Evolutionary conservation across 2,888 invertebrate species (phyloP), one percentile per base, ranked within the genome.

Genomic region (Eulithis prunata): DNA sequence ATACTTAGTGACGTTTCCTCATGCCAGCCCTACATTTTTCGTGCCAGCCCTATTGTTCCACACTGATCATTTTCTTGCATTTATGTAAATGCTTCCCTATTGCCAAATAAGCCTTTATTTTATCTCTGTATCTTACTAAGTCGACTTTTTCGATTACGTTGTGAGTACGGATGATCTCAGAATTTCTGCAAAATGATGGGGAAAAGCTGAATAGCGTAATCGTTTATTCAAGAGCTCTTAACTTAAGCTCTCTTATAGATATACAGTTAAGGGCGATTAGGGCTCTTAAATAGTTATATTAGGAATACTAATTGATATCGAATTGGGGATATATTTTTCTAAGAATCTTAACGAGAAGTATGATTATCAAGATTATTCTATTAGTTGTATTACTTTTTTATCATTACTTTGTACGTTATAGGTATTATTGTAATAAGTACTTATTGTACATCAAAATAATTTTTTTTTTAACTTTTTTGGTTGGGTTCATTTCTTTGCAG

Each of bases 81-180:
- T 79, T 75, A 79, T 75, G 76, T 77, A 79, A 75, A 74, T 78
- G 71, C 72, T 70, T 78, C 78, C 78, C 75, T 81, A 79, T 79
- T 62, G 64, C 67, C 70, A 83, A 86, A 85, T 87, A 87, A 89
- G 82, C 84, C 81, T 83, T 86, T 88, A 84, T 87, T 86, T 87
- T 82, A 87, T 86, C 80, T 81, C 74, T 72, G 78, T 77, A 83
- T 79, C 75, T 77, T 83, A 80, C 81, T 83, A 82, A 83, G 78
- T 77, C 77, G 76, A 73, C 78, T 79, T 77, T 82, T 82, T 82
- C 80, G 76, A 82, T 80, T 79, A 79, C 75, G 74, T 64, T 60
- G 68, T 64, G 68, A 75, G 72, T 76, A 76, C 67, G 69, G 76
- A 73, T 71, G 76, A 77, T 81, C 75, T 74, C 70, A 68, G 76